Evolutionary conservation across 1,140 invertebrate genomes (phyloP).

Genomic region (Formica exsecta): DNA sequence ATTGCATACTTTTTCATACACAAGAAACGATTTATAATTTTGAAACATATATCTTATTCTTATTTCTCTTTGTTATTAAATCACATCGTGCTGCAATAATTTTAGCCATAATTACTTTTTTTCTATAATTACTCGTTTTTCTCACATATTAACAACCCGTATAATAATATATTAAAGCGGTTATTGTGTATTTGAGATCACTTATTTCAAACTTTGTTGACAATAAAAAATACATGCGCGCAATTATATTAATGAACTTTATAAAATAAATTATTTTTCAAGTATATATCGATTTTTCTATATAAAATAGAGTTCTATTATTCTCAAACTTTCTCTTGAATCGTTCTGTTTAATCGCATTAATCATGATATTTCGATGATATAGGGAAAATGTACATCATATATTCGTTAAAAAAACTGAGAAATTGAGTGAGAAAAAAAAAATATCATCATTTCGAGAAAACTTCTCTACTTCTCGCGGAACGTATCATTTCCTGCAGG

Average conservation of each 20-base stretch:
- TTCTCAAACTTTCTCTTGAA: background rate
- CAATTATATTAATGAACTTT: background rate
- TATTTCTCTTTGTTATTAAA: background rate
- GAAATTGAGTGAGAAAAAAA: slow-evolving; percentile 1
- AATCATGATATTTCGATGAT: background rate
- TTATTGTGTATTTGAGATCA: too few relatives aligned
- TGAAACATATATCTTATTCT: too few relatives aligned
- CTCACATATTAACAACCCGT: too few relatives aligned
- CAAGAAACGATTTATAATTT: background rate
- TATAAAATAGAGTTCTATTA: background rate
- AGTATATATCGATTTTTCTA: background rate
- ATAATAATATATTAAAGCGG: too few relatives aligned
- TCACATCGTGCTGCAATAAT: too few relatives aligned
- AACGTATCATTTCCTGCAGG: slow-evolving; percentile 45
- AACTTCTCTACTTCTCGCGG: background rate
- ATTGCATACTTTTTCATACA: background rate
- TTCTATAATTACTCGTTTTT: background rate
- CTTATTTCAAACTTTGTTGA: too few relatives aligned
- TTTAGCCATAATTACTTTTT: too few relatives aligned
- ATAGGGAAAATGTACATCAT: background rate
- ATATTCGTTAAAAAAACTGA: background rate
- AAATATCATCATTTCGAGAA: slow-evolving; percentile 34
- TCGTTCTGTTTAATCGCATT: background rate
- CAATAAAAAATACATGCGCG: too few relatives aligned
- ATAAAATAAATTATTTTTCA: background rate